Conservation (phyloP, 92 coral and sea anemone genomes). For the Phenganax subtilis region DNA sequence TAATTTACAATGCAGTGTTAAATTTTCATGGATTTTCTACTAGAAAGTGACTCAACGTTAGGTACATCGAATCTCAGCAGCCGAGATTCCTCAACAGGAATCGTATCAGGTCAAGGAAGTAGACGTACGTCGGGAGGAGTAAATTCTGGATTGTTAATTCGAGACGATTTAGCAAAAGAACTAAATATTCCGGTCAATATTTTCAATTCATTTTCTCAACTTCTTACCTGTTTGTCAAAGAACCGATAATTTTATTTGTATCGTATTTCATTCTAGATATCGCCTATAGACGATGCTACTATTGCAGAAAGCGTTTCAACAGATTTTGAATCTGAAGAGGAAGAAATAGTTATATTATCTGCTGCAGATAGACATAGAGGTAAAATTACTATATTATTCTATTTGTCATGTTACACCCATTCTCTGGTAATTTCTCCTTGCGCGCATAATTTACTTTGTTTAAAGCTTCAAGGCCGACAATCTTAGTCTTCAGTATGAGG, state of each 20-base stretch:
- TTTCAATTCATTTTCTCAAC: not conserved
- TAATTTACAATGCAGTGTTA: not conserved
- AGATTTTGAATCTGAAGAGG: slow-evolving; percentile 55
- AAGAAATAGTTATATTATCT: slow-evolving; percentile 57
- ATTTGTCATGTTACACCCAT: no score
- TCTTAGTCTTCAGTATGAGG: no score
- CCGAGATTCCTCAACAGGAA: not conserved
- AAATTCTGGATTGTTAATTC: slow-evolving; percentile 22
- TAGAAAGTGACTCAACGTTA: slow-evolving; percentile 34
- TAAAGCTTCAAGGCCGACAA: no score
- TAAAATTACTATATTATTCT: slow-evolving; percentile 10
- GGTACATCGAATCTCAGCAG: slow-evolving; percentile 18
- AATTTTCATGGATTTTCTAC: not conserved
- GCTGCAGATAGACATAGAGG: slow-evolving; percentile 81
- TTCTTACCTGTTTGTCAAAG: not conserved
- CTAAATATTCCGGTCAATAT: slow-evolving; percentile 28
- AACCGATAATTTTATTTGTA: no score
- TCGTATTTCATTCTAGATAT: slow-evolving; percentile 41
- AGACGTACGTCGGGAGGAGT: slow-evolving; percentile 32
- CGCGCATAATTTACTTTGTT: no score
- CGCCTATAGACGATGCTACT: slow-evolving; percentile 48
- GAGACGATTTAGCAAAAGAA: slow-evolving; percentile 32
- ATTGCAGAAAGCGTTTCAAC: slow-evolving; percentile 47
- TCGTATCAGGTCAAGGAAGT: no score
- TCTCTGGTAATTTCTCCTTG: no score